phyloP scores from a whole-genome alignment of 2,113 vertebrate species.

The Cranoglanis bouderius region DNA sequence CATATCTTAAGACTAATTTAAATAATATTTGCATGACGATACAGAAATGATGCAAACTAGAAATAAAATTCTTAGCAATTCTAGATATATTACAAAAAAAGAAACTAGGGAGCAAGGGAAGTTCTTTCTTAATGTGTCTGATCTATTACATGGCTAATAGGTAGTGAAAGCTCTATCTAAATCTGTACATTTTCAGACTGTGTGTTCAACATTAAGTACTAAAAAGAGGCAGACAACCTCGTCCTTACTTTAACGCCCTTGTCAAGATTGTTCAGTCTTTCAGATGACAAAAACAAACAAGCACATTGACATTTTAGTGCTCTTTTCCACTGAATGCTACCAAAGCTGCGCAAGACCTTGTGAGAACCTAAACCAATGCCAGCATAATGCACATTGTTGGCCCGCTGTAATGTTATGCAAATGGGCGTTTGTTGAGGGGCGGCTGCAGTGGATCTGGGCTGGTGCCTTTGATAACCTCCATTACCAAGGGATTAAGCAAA shows the following conservation, averaged over 20 bases:
- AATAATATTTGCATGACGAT: not conserved
- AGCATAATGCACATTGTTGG: slow-evolving; percentile 78
- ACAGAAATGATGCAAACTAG: not conserved
- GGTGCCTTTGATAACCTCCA: slow-evolving; percentile 79
- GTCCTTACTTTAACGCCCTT: slow-evolving; percentile 32
- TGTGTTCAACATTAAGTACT: not conserved
- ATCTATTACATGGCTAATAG: not conserved
- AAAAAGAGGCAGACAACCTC: slow-evolving; percentile 19
- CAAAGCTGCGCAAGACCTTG: slow-evolving; percentile 53
- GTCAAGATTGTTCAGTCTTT: slow-evolving; percentile 42
- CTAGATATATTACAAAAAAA: not conserved
- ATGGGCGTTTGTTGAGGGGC: slow-evolving; percentile 71
- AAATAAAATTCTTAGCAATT: not conserved
- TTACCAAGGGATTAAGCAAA: slow-evolving; percentile 82
- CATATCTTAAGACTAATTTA: not conserved
- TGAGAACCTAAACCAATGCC: slow-evolving; percentile 75
- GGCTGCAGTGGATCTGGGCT: slow-evolving; percentile 75
- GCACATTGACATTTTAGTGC: slow-evolving; percentile 51
- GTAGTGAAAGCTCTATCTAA: not conserved
- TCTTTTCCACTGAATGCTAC: slow-evolving; percentile 50
- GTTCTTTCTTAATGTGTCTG: not conserved
- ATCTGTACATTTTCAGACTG: slow-evolving; percentile 17
- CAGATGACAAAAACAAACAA: slow-evolving; percentile 60
- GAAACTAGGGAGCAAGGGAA: not conserved
- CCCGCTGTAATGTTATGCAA: slow-evolving; percentile 81